Conservation (phyloP, 2,888 invertebrate species). For the Meteorus cinctellus region DNA sequence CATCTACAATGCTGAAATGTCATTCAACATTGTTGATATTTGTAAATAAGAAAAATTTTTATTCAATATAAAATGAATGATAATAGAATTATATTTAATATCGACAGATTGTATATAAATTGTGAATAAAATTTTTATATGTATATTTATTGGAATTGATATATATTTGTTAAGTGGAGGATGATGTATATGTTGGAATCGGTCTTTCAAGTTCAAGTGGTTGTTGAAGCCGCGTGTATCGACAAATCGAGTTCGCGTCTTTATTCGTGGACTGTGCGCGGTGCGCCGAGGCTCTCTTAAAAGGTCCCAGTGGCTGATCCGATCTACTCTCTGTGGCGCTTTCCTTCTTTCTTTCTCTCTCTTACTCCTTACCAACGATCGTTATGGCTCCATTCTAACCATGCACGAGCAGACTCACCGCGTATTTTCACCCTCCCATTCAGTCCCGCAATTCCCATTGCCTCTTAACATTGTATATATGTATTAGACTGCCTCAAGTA, state of each 20-base stretch:
- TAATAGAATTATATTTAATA: constrained; percentile 11
- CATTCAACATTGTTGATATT: constrained; percentile 18
- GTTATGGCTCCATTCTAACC: constrained; percentile 48
- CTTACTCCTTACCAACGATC: constrained; percentile 29
- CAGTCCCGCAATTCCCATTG: neutral
- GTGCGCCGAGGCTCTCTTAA: constrained; percentile 4
- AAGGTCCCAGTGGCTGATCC: constrained; percentile 43
- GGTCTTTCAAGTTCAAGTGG: constrained; percentile 1
- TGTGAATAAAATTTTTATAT: neutral
- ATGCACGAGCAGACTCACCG: constrained; percentile 21
- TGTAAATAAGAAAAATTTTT: constrained; percentile 4
- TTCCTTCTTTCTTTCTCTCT: neutral
- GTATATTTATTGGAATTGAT: neutral
- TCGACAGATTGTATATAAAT: constrained; percentile 13
- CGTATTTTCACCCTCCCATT: neutral
- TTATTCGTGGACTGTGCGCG: constrained; percentile 38
- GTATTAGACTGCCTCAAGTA: neutral
- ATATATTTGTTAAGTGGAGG: constrained; percentile 7
- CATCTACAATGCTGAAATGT: constrained; percentile 30
- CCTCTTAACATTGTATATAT: constrained; percentile 8
- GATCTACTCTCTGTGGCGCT: constrained; percentile 39
- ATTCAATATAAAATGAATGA: constrained; percentile 24
- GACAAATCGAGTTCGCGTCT: constrained; percentile 43
- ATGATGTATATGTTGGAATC: neutral
- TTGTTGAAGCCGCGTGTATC: constrained; percentile 29